These are phyloP conservation scores for Chaetura pelagica DNA, from an alignment of 2,113 vertebrate species.

Conservation along the genomic window DNA sequence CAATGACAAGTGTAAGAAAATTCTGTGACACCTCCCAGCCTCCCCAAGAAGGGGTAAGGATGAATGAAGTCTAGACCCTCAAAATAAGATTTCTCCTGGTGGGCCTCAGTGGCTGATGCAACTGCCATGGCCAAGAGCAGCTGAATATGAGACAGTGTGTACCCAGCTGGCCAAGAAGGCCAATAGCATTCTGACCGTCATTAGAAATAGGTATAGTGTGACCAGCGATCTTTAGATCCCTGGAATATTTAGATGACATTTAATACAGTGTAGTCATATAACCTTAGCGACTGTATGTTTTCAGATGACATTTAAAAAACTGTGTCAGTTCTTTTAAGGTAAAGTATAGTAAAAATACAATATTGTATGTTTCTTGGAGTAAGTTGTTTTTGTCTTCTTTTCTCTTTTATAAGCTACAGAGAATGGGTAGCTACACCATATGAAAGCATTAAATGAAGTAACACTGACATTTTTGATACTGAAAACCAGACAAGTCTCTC, in stretches of 20 bases:
- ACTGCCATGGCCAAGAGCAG: too few relatives aligned
- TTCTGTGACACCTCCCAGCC: too few relatives aligned
- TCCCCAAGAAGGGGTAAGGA: too few relatives aligned
- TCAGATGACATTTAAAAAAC: neutral
- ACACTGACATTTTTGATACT: neutral
- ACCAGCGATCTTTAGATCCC: neutral
- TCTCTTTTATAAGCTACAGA: neutral
- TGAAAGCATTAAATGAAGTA: neutral
- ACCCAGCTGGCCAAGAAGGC: too few relatives aligned
- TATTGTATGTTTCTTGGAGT: neutral
- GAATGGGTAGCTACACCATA: neutral
- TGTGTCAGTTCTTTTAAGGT: neutral
- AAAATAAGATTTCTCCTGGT: too few relatives aligned
- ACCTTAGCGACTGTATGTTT: neutral
- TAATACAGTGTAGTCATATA: neutral
- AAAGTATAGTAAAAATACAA: neutral
- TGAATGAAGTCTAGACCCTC: too few relatives aligned
- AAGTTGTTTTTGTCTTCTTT: neutral
- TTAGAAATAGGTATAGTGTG: too few relatives aligned
- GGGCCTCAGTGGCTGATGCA: too few relatives aligned
- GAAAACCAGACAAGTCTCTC: neutral
- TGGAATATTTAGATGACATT: neutral
- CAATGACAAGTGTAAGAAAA: too few relatives aligned
- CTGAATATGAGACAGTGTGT: too few relatives aligned
- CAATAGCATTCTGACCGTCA: too few relatives aligned